Evolutionary conservation across 1,140 invertebrate genomes (phyloP).

Genomic region (Tigriopus japonicus): DNA sequence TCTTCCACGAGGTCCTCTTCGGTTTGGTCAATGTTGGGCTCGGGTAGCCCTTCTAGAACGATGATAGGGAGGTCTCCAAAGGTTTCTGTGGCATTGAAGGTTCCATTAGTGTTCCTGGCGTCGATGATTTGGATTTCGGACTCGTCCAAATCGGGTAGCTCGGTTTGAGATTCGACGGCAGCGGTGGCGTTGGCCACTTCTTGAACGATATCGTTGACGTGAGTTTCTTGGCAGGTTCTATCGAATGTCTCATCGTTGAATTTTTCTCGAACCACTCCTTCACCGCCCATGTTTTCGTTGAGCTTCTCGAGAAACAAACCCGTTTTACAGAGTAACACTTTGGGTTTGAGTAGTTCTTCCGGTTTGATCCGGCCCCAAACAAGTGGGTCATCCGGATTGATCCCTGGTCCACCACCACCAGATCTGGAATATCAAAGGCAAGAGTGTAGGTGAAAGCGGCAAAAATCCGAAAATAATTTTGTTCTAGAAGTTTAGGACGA

Average conservation of each 20-base stretch:
- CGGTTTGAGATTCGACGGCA: not conserved
- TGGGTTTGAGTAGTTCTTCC: not conserved
- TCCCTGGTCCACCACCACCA: too few species aligned
- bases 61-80: not conserved
- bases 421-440: too few species aligned
- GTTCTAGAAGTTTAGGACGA: too few species aligned
- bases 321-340: slow-evolving; percentile 2
- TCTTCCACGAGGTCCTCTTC: not conserved
- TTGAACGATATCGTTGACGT: not conserved
- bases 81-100: not conserved
- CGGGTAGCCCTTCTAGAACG: slow-evolving; percentile 1
- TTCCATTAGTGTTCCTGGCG: too few species aligned
- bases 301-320: slow-evolving; percentile 7
- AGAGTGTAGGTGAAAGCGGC: too few species aligned
- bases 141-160: not conserved
- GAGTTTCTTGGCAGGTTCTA: not conserved
- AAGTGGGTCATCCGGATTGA: not conserved
- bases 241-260: slow-evolving; percentile 1
- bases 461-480: too few species aligned
- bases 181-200: not conserved
- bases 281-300: not conserved
- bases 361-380: slow-evolving; percentile 1
- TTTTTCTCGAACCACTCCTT: slow-evolving; percentile 1
- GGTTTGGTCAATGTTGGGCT: slow-evolving; percentile 5
- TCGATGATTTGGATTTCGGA: slow-evolving; percentile 2